Evolutionary conservation across 2,113 vertebrate genomes (phyloP), one percentile per base, ranked within the genome.

Genomic region (Cyprinodon brontotheroides): DNA sequence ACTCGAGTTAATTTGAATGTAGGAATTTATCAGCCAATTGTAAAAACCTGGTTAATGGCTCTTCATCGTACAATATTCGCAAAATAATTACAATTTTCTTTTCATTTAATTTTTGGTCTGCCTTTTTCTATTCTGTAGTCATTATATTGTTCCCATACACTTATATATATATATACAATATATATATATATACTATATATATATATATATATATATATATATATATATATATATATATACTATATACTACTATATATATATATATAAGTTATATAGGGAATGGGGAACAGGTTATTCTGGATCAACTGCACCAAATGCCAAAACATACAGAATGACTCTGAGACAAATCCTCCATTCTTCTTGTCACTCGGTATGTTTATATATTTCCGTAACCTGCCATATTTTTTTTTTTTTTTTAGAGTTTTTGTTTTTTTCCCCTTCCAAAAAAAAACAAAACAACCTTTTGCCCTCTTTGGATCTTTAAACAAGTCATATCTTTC

Each of bases 401-500:
- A 75, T 75, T 74, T 86, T 82, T 77, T 53, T 79, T 75, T 81
- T 74, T 82, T 40, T 67, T 39, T 53, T 57, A 61, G 29, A 29
- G 29, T 60, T 36, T 82, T 78, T 79, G 20, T 70, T 39, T 43
- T 43, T 66, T 62, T 41, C 39, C 39, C 43, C 75, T 73, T 65
- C 43, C 13, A 20, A 45, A 61, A 43, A 60, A 60, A 20, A 20
- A 17, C 1, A 41, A 22, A 11, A 14, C 17, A 3, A 53, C 61
- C 64, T 50, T 53, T 15, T 40, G 47, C 71, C 38, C 38, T 15
- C 20, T 14, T 73, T 65, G 14, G 64, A 43, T 76, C 82, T 69
- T 40, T 65, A 83, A 84, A 87, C 77, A 70, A 70, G 72, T 41
- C 63, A 70, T 73, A 65, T 36, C 78, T 87, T 84, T 83, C 45